Evolutionary conservation across 1,140 invertebrate genomes (phyloP).

Genomic region (Nylanderia fulva): DNA sequence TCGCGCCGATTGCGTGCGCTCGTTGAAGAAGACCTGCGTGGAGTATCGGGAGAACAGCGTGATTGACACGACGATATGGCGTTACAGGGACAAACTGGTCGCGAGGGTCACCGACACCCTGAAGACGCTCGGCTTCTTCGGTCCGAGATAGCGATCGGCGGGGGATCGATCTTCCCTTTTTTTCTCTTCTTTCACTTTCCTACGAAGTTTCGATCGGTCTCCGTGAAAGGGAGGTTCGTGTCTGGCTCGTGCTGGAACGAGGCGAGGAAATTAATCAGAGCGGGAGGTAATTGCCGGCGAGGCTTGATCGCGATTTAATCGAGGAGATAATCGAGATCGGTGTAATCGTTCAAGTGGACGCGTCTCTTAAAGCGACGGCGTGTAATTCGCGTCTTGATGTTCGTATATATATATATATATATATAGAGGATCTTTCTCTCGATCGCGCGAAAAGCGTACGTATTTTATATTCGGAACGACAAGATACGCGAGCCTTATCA

Average conservation of each 20-base stretch:
- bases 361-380: conserved; percentile 18
- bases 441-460: neutral
- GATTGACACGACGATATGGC: conserved; percentile 95
- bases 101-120: conserved; percentile 90
- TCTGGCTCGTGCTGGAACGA: neutral
- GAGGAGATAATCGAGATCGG: conserved; percentile 53
- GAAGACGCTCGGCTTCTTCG: conserved; percentile 91
- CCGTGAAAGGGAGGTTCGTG: neutral
- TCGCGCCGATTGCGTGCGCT: conserved; percentile 95
- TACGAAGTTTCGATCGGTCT: conserved; percentile 8
- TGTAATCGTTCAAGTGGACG: conserved; percentile 44
- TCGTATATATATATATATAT: neutral
- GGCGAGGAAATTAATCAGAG: conserved; percentile 16
- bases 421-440: neutral
- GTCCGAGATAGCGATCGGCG: conserved; percentile 74
- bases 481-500: conserved; percentile 3
- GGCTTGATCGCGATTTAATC: conserved; percentile 38
- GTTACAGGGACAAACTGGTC: conserved; percentile 92
- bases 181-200: neutral
- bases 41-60: conserved; percentile 94
- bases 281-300: conserved; percentile 17
- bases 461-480: neutral
- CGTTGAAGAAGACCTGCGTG: conserved; percentile 94
- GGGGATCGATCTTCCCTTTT: conserved; percentile 24
- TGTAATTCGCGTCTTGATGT: conserved; percentile 22